Base-by-base conservation (phyloP, 2,888 invertebrate genomes). In the Habroteleia sp. region DNA sequence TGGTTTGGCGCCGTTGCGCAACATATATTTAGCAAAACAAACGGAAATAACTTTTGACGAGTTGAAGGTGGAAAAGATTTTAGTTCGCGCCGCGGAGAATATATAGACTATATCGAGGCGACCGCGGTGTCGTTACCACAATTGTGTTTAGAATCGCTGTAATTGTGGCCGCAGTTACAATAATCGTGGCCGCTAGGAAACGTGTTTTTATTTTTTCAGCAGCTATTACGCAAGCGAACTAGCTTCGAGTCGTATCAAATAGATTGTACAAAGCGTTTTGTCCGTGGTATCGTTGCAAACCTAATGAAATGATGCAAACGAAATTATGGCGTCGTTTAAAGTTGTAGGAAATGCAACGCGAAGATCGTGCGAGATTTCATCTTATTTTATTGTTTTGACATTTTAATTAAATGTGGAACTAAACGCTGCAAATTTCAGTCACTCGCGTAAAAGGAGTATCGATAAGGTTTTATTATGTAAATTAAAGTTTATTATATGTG, bases 271-370 rank as follows among this genome's bases (percentile, higher is more conserved):
- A 73, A 66, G 52, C 39, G 31, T 73, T 73, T 66, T 66, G 58
- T 58, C 39, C 20, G 65, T 25, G 60, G 52, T 66, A 60, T 52
- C 58, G 46, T 73, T 73, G 65, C 65, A 44, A 60, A 65, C 60
- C 60, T 65, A 66, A 73, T 65, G 60, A 73, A 73, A 73, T 46
- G 73, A 73, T 52, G 52, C 65, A 65, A 73, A 73, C 52, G 11
- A 20, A 50, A 65, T 73, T 65, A 72, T 44, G 50, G 33, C 58
- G 65, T 73, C 60, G 39, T 54, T 66, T 58, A 8, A 54, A 60
- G 16, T 52, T 41, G 52, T 23, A 41, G 50, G 31, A 50, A 25
- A 46, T n/a, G 33, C 48, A 25, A 63, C 31, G 20, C 25, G 25
- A 42, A 31, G 48, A 65, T 41, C 54, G 48, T 44, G 41, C 41